These are phyloP conservation scores for Tenualosa thibaudeaui DNA, from an alignment of 2,797 vertebrate genomes.

Conservation along the genomic window DNA sequence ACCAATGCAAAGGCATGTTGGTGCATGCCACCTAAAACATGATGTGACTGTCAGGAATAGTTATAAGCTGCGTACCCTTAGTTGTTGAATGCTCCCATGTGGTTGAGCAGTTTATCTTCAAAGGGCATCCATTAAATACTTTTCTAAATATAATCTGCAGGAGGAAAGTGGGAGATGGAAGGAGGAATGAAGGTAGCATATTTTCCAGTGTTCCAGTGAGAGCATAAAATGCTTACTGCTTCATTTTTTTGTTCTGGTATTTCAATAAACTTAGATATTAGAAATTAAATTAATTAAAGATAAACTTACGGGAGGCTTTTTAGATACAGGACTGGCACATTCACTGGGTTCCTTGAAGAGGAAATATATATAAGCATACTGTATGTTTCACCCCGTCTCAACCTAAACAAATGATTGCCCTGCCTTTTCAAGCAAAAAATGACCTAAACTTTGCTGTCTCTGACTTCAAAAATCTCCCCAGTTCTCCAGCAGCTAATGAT, in stretches of 20 bases:
- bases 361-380: background rate
- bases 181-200: too few relatives aligned
- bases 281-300: background rate
- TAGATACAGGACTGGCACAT: slow-evolving; percentile 61
- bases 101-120: slow-evolving; percentile 80
- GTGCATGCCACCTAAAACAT: background rate
- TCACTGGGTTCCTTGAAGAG: slow-evolving; percentile 60
- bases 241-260: background rate
- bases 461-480: background rate
- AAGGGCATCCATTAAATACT: slow-evolving; percentile 86
- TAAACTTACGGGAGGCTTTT: slow-evolving; percentile 68
- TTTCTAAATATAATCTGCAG: slow-evolving; percentile 81
- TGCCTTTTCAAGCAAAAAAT: background rate
- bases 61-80: slow-evolving; percentile 70
- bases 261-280: background rate
- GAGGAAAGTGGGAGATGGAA: background rate
- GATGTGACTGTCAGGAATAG: background rate
- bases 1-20: background rate
- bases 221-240: background rate
- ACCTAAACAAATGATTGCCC: too few relatives aligned
- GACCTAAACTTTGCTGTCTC: background rate
- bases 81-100: slow-evolving; percentile 80
- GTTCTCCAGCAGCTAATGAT: background rate
- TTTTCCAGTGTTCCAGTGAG: background rate
- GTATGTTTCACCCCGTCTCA: too few relatives aligned